Percentiles rank a stretch among this genome's conserved stretches.
These are phyloP conservation scores for Pimpla rufipes DNA, from an alignment of 2,888 invertebrate genomes.

Conservation along the genomic window DNA sequence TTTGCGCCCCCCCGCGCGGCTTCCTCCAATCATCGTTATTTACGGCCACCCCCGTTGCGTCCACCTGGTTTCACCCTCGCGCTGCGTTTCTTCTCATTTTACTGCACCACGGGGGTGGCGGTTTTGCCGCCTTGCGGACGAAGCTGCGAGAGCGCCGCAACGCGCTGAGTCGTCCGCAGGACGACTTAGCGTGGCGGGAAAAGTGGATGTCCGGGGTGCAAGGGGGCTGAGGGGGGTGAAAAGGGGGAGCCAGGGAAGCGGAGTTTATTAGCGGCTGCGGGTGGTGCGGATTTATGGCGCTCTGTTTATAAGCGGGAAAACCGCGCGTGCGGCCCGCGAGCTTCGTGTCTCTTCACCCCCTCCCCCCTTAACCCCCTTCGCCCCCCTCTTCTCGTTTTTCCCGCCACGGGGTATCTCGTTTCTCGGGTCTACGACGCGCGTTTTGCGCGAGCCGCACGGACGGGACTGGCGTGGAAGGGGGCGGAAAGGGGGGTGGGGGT, in stretches of 20 bases:
- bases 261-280: conserved; percentile 60
- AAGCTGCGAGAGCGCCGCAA: conserved; percentile 41
- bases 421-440: neutral
- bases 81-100: conserved; percentile 49
- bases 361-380: too few relatives aligned
- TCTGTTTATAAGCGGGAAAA: conserved; percentile 58
- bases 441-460: conserved; percentile 14
- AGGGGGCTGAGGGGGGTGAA: too few relatives aligned
- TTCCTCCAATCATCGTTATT: conserved; percentile 45
- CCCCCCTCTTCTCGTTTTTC: conserved; percentile 7
- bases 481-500: neutral
- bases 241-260: conserved; percentile 38
- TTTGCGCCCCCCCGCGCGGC: neutral
- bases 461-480: neutral
- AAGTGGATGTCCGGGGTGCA: neutral
- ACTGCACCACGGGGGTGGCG: conserved; percentile 30
- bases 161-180: conserved; percentile 38
- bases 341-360: conserved; percentile 45
- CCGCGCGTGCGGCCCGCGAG: conserved; percentile 6
- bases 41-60: conserved; percentile 14
- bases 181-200: conserved; percentile 3
- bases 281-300: conserved; percentile 61
- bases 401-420: conserved; percentile 15
- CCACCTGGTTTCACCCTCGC: neutral
- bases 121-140: conserved; percentile 20